Evolutionary conservation across 2,113 vertebrate species (phyloP).

Genomic region (Platichthys flesus): DNA sequence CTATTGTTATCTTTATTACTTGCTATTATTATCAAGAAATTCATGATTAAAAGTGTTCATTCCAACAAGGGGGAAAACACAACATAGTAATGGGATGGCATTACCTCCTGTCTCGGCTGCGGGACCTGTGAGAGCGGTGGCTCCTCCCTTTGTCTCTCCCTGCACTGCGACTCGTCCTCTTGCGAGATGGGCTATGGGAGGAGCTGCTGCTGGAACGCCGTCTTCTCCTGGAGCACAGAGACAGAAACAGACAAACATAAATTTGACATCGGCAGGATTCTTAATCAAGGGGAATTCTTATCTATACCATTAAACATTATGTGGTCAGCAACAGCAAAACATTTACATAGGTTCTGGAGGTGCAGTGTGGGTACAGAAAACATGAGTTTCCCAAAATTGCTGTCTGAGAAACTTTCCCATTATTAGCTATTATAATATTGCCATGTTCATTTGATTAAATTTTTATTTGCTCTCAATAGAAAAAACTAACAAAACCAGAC

Average conservation of each 20-base stretch:
- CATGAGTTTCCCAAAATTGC: neutral
- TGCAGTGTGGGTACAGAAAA: neutral
- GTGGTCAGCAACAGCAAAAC: neutral
- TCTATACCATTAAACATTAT: slow-evolving; percentile 26
- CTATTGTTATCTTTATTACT: no score
- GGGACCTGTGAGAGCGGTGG: slow-evolving; percentile 89
- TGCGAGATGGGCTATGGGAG: slow-evolving; percentile 89
- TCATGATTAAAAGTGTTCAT: neutral
- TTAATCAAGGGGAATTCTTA: neutral
- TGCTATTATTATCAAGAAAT: no score
- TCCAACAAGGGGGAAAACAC: neutral
- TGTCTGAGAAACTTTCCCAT: neutral
- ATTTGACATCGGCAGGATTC: slow-evolving; percentile 2
- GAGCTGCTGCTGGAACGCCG: slow-evolving; percentile 94
- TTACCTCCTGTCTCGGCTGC: slow-evolving; percentile 91
- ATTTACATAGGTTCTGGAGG: slow-evolving; percentile 12
- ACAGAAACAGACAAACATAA: slow-evolving; percentile 10
- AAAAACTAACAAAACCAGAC: neutral
- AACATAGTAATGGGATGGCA: no score
- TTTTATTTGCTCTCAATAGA: neutral
- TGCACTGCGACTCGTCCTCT: slow-evolving; percentile 88
- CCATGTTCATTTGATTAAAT: neutral
- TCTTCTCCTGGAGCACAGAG: slow-evolving; percentile 82
- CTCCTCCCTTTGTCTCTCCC: slow-evolving; percentile 88
- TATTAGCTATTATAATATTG: neutral